These are phyloP conservation scores for Caenorhabditis plicata DNA, from an alignment of 2,888 invertebrate genomes.

Conservation along the genomic window DNA sequence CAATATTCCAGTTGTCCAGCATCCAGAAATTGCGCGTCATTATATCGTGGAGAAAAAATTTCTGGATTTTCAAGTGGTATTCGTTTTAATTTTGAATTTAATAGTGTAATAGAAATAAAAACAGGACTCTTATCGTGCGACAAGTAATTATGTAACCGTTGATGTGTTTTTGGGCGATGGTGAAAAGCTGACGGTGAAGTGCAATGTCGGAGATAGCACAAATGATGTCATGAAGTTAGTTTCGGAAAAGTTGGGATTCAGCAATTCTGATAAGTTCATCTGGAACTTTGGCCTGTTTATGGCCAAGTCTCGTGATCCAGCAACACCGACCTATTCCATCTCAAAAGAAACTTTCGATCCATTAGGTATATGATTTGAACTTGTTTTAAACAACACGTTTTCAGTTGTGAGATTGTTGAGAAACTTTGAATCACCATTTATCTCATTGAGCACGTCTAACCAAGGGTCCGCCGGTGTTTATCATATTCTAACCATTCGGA, in stretches of 20 bases:
- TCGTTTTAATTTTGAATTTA: constrained; percentile 1
- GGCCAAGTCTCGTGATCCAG: constrained; percentile 72
- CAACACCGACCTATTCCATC: constrained; percentile 12
- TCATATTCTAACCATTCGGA: constrained; percentile 34
- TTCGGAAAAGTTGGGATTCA: constrained; percentile 76
- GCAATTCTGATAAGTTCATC: constrained; percentile 77
- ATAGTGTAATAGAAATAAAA: background rate
- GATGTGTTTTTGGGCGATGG: constrained; percentile 45
- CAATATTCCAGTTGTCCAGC: constrained; percentile 56
- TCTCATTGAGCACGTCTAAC: constrained; percentile 74
- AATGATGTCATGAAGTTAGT: constrained; percentile 68
- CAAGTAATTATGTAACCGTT: constrained; percentile 36
- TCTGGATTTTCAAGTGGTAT: constrained; percentile 40
- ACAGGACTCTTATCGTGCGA: constrained; percentile 46
- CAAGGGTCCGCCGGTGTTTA: constrained; percentile 44
- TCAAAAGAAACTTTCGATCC: constrained; percentile 30
- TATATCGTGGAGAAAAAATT: constrained; percentile 55
- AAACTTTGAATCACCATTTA: constrained; percentile 94
- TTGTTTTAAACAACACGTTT: constrained; percentile 20
- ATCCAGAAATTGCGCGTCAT: constrained; percentile 55
- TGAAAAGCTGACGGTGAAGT: constrained; percentile 32
- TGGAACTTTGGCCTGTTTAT: constrained; percentile 89
- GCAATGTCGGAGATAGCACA: constrained; percentile 40
- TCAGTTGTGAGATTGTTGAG: constrained; percentile 83
- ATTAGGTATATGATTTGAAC: constrained; percentile 38